Evolutionary conservation across 2,797 vertebrate genomes (phyloP).

Genomic region (Calcarius lapponicus): DNA sequence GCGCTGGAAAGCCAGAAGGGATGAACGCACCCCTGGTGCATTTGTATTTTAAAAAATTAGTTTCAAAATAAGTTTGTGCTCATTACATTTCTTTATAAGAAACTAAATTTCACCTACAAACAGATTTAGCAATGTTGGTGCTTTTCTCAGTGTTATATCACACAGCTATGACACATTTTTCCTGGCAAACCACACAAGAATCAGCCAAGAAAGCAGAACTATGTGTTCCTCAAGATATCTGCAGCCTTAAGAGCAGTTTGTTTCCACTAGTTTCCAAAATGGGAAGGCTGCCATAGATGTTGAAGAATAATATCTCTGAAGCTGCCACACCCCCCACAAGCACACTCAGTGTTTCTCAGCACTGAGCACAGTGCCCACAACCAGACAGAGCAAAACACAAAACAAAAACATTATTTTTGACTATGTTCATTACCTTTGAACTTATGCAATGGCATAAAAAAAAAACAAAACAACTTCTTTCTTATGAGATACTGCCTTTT

Average conservation of each 20-base stretch:
- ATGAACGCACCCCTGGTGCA: background rate
- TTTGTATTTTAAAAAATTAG: background rate
- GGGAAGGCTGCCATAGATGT: background rate
- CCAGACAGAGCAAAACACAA: background rate
- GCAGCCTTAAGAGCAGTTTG: background rate
- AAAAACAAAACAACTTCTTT: background rate
- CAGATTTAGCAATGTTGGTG: background rate
- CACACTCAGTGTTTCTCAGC: background rate
- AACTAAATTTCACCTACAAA: background rate
- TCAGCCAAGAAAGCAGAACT: constrained; percentile 11
- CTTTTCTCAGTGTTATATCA: background rate
- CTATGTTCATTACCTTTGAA: background rate
- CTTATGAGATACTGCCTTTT: background rate
- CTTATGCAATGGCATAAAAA: background rate
- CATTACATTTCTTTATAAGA: background rate
- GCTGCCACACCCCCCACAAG: background rate
- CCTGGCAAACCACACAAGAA: background rate
- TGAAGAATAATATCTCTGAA: background rate
- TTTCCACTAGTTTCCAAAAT: background rate
- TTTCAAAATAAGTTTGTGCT: background rate
- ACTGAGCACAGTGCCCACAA: background rate
- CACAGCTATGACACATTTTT: constrained; percentile 19
- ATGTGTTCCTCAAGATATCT: background rate
- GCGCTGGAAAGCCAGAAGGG: background rate
- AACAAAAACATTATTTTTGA: background rate